These are phyloP conservation scores for Hystrix brachyura DNA, from an alignment of 2,113 vertebrate species.

Conservation along the genomic window DNA sequence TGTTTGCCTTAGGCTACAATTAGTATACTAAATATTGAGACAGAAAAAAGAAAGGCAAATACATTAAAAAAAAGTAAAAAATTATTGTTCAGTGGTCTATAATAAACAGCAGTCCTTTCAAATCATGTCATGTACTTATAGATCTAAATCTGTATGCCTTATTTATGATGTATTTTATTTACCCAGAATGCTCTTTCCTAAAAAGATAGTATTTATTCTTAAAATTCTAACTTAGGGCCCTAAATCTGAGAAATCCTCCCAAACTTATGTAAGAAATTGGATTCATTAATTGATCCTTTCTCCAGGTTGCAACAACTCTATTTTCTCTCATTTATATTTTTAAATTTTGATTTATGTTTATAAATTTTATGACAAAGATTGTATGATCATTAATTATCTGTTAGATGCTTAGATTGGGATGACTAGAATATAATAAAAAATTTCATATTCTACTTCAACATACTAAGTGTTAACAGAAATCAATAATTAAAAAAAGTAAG, in stretches of 20 bases:
- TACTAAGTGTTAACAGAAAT: neutral
- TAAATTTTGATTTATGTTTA: neutral
- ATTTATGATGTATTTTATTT: neutral
- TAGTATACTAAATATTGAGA: neutral
- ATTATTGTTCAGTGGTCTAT: neutral
- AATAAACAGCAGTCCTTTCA: neutral
- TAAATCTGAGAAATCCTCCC: neutral
- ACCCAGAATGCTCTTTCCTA: neutral
- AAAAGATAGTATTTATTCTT: neutral
- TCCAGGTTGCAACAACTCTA: neutral
- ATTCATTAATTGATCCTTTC: neutral
- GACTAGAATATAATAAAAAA: neutral
- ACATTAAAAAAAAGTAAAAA: neutral
- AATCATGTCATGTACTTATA: neutral
- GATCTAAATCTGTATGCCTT: neutral
- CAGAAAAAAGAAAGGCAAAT: neutral
- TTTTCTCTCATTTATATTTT: neutral
- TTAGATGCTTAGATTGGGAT: neutral
- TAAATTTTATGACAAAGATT: neutral
- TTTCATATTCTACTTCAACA: conserved; percentile 3
- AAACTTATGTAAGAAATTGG: neutral
- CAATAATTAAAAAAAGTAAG: neutral
- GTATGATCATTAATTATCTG: conserved; percentile 1
- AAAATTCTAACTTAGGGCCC: neutral
- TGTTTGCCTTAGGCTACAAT: neutral